Percentiles rank a stretch among this genome's conserved stretches.
These are phyloP conservation scores for Drosophila colorata DNA, from an alignment of 2,888 invertebrate species.

Conservation along the genomic window DNA sequence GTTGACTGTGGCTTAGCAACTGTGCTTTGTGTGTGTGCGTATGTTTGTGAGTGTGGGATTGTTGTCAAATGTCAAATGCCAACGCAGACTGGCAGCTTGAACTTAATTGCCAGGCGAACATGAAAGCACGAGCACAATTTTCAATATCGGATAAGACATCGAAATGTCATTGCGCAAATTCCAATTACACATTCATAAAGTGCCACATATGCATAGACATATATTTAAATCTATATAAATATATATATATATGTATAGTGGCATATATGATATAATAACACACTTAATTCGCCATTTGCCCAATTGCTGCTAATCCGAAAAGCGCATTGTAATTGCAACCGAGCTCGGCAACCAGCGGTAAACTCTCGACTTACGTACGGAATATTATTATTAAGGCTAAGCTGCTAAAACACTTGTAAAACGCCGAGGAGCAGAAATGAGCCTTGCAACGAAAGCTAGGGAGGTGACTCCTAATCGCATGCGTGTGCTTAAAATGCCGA, in stretches of 20 bases:
- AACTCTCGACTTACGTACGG: background rate
- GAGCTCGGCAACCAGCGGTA: background rate
- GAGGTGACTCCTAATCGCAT: background rate
- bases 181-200: constrained; percentile 49
- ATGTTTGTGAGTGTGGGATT: constrained; percentile 18
- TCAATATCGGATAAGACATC: constrained; percentile 60
- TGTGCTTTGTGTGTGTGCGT: constrained; percentile 7
- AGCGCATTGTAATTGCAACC: constrained; percentile 35
- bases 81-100: constrained; percentile 55
- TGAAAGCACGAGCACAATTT: constrained; percentile 47
- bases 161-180: constrained; percentile 52
- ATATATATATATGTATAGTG: background rate
- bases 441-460: too few relatives aligned
- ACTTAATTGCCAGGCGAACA: constrained; percentile 70
- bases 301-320: constrained; percentile 63
- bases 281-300: constrained; percentile 39
- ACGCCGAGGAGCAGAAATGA: background rate
- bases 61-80: constrained; percentile 59
- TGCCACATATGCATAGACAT: too few relatives aligned
- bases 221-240: too few relatives aligned
- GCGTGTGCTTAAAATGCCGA: background rate
- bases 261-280: constrained; percentile 2
- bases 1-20: constrained; percentile 55
- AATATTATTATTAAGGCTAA: constrained; percentile 10
- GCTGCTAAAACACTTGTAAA: background rate